Percentiles rank a stretch among this genome's conserved stretches.
These are phyloP conservation scores for Altica lythri DNA, from an alignment of 2,888 invertebrate species.

Conservation along the genomic window DNA sequence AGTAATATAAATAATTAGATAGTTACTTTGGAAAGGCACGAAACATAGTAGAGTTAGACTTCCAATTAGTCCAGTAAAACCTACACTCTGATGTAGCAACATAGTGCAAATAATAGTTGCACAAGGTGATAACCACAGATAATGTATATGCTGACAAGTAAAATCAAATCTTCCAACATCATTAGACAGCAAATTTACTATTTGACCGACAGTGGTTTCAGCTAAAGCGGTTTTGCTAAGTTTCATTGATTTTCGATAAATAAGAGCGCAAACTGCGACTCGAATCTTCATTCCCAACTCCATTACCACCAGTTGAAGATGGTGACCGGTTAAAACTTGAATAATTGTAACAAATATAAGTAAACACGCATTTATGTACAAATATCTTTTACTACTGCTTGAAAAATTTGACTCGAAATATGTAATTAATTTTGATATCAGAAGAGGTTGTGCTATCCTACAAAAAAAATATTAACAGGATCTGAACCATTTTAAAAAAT, in stretches of 20 bases:
- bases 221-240: slow-evolving; percentile 38
- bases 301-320: slow-evolving; percentile 82
- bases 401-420: slow-evolving; percentile 62
- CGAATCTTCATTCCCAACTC: slow-evolving; percentile 85
- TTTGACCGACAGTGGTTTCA: slow-evolving; percentile 41
- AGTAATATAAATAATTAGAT: no score
- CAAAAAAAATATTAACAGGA: slow-evolving; percentile 21
- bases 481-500: not conserved
- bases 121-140: slow-evolving; percentile 75
- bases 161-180: slow-evolving; percentile 80
- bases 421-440: slow-evolving; percentile 59
- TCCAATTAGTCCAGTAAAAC: slow-evolving; percentile 54
- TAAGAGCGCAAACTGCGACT: slow-evolving; percentile 78
- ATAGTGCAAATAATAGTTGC: slow-evolving; percentile 62
- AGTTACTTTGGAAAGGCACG: slow-evolving; percentile 52
- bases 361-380: slow-evolving; percentile 76
- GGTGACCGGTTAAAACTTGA: slow-evolving; percentile 66
- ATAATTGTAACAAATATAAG: slow-evolving; percentile 59
- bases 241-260: slow-evolving; percentile 64
- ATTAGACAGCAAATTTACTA: slow-evolving; percentile 43
- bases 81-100: slow-evolving; percentile 58
- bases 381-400: slow-evolving; percentile 58
- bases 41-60: slow-evolving; percentile 51
- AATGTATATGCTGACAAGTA: slow-evolving; percentile 76
- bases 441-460: slow-evolving; percentile 43